phyloP scores from a whole-genome alignment of 2,797 vertebrate species.

The Platalea minor region DNA sequence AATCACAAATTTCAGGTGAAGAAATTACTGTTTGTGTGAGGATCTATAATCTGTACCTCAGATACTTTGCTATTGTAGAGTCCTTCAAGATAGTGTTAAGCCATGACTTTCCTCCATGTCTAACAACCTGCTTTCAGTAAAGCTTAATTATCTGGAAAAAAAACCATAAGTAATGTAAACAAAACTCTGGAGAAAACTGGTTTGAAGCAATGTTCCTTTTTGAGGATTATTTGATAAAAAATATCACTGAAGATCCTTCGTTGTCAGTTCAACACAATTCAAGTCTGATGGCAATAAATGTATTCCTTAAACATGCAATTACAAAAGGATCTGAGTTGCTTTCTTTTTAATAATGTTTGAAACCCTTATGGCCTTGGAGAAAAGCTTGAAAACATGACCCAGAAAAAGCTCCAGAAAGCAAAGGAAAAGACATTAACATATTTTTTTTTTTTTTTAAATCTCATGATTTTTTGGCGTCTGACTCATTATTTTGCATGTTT shows the following conservation, averaged over 20 bases:
- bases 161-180: not conserved
- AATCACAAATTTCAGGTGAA: not conserved
- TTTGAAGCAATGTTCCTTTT: not conserved
- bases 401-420: slow-evolving; percentile 38
- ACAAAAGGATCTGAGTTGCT: not conserved
- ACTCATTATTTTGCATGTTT: slow-evolving; percentile 53
- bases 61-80: not conserved
- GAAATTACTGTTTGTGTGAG: not conserved
- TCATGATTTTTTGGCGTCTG: slow-evolving; percentile 11
- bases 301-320: slow-evolving; percentile 23
- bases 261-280: slow-evolving; percentile 16
- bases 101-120: not conserved
- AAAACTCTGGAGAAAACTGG: not conserved
- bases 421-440: not conserved
- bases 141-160: slow-evolving; percentile 19
- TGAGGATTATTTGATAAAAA: slow-evolving; percentile 12
- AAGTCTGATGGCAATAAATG: not conserved
- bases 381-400: slow-evolving; percentile 47
- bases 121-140: slow-evolving; percentile 6
- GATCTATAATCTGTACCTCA: not conserved
- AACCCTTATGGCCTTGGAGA: not conserved
- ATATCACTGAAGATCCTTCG: slow-evolving; percentile 1
- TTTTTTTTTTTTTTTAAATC: not conserved
- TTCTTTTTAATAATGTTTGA: slow-evolving; percentile 27
- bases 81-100: not conserved